These are phyloP conservation scores for Nymphalis c-album DNA, from an alignment of 2,888 invertebrate genomes.

Conservation along the genomic window DNA sequence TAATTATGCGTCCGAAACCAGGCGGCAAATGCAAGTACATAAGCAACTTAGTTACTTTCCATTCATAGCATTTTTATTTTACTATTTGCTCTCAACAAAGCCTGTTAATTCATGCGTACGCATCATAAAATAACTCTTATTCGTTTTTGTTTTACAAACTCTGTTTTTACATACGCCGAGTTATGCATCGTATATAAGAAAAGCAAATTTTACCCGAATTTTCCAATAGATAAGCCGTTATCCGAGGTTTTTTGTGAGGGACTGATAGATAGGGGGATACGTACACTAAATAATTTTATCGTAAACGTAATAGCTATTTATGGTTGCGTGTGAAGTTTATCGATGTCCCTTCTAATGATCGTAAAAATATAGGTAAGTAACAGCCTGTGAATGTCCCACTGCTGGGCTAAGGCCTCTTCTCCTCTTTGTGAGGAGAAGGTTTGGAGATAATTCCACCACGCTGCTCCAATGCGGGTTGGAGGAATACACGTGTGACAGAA, in stretches of 20 bases:
- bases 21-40: neutral
- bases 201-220: conserved; percentile 37
- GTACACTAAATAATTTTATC: conserved; percentile 33
- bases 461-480: no score
- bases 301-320: conserved; percentile 25
- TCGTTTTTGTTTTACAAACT: conserved; percentile 44
- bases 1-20: no score
- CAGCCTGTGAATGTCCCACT: no score
- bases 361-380: no score
- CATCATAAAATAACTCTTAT: conserved; percentile 49
- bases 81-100: conserved; percentile 1
- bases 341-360: conserved; percentile 1
- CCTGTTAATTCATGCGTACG: conserved; percentile 43
- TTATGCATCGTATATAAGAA: conserved; percentile 37
- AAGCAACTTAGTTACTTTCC: neutral
- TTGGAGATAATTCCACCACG: no score
- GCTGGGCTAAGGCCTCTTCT: no score
- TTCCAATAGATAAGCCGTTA: conserved; percentile 37
- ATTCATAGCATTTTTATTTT: conserved; percentile 13
- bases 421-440: no score
- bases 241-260: conserved; percentile 25
- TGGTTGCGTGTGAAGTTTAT: conserved; percentile 15
- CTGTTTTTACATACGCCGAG: conserved; percentile 38
- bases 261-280: conserved; percentile 25
- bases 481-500: no score